Evolutionary conservation across 2,113 vertebrate genomes (phyloP).

Genomic region (Egretta garzetta): DNA sequence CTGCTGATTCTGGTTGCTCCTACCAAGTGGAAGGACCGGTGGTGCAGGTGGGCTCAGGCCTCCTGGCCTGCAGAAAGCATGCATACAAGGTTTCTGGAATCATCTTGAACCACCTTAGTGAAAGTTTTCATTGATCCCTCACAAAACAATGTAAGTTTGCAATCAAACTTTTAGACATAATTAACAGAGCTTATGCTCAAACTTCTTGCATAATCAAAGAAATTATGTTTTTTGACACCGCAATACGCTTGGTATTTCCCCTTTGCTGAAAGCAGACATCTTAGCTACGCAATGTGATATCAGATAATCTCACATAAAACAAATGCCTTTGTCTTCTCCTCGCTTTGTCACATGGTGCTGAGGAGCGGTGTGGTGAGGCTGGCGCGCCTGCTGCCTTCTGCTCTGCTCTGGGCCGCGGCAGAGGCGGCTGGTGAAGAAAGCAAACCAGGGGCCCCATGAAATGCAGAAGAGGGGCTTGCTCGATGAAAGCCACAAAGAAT

Average conservation of each 20-base stretch:
- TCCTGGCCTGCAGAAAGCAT: neutral
- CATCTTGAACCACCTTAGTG: neutral
- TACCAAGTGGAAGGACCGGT: neutral
- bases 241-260: neutral
- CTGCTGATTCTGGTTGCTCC: neutral
- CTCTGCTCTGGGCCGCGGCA: neutral
- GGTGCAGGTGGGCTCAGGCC: neutral
- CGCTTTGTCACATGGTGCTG: neutral
- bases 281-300: neutral
- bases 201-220: neutral
- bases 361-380: neutral
- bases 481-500: neutral
- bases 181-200: neutral
- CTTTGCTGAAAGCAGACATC: neutral
- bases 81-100: neutral
- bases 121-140: neutral
- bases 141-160: neutral
- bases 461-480: constrained; percentile 11
- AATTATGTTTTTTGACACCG: neutral
- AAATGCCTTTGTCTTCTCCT: neutral
- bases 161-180: too few species aligned
- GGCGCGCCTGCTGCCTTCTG: fast-evolving
- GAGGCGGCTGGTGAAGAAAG: neutral
- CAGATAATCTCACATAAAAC: neutral
- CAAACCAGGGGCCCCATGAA: neutral